Evolutionary conservation across 2,888 invertebrate species (phyloP).

Genomic region (Sepioteuthis lessoniana): DNA sequence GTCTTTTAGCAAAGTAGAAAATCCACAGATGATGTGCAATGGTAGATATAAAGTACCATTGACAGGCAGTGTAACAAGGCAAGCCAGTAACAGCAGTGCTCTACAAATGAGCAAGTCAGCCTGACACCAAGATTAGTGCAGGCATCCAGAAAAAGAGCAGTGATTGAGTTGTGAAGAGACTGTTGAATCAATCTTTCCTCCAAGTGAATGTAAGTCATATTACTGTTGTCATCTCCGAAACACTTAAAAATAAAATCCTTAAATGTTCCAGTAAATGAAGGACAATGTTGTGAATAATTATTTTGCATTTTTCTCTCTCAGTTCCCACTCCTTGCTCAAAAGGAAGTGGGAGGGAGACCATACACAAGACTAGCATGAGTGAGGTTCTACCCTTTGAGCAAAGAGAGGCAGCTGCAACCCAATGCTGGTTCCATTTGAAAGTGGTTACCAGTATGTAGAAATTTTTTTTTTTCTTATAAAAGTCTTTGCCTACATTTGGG

Average conservation of each 20-base stretch:
- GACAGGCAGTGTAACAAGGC: slow-evolving; percentile 21
- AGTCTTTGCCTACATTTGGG: not conserved
- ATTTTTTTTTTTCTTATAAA: not conserved
- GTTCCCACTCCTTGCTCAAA: not conserved
- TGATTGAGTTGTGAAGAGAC: not conserved
- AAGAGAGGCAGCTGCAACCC: not conserved
- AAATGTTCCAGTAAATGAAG: not conserved
- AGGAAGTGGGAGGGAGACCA: not conserved
- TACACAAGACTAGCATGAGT: not conserved
- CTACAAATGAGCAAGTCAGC: not conserved
- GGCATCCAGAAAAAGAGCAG: not conserved
- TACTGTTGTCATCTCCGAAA: not conserved
- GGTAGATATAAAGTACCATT: not conserved
- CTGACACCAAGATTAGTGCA: not conserved
- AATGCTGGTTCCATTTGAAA: not conserved
- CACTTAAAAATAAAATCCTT: not conserved
- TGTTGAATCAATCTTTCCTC: slow-evolving; percentile 20
- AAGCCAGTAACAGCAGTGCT: not conserved
- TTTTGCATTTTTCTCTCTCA: not conserved
- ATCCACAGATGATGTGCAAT: not conserved
- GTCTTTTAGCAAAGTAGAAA: slow-evolving; percentile 9
- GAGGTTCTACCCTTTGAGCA: not conserved
- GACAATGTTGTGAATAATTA: not conserved
- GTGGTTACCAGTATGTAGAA: not conserved
- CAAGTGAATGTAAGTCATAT: not conserved